Percentiles rank a stretch among this genome's conserved stretches.
phyloP scores from a whole-genome alignment of 2,888 invertebrate genomes.

The Synanthedon vespiformis region DNA sequence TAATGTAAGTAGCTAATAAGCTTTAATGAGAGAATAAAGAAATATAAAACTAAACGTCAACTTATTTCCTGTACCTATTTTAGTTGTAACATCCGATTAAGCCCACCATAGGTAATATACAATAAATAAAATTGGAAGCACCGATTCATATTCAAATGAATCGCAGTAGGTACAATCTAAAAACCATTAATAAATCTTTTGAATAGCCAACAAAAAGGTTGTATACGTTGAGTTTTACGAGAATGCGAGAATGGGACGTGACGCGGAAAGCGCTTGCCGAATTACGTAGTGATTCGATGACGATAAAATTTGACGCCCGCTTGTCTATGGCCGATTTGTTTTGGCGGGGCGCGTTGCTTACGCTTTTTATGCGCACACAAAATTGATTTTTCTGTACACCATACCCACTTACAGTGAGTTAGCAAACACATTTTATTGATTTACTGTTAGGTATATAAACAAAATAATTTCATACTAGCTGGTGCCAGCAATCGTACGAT shows the following conservation, averaged over 20 bases:
- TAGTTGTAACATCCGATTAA: not conserved
- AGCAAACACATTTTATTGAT: too few species aligned
- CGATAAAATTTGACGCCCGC: constrained; percentile 1
- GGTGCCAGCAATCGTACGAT: too few species aligned
- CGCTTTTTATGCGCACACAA: not conserved
- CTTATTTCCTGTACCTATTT: not conserved
- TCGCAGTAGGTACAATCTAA: not conserved
- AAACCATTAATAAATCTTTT: constrained; percentile 19
- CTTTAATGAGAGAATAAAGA: too few species aligned
- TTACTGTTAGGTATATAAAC: too few species aligned
- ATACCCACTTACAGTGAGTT: too few species aligned
- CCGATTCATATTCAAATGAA: not conserved
- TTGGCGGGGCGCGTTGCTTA: constrained; percentile 1
- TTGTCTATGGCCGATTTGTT: constrained; percentile 1
- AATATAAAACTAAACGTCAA: too few species aligned
- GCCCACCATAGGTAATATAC: constrained; percentile 1
- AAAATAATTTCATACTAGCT: too few species aligned
- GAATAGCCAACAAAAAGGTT: constrained; percentile 22
- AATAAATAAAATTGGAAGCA: constrained; percentile 4
- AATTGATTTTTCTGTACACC: too few species aligned
- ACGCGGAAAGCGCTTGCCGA: constrained; percentile 37
- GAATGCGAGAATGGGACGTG: constrained; percentile 42
- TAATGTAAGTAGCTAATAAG: too few species aligned
- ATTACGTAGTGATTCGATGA: constrained; percentile 27
- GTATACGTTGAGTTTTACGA: constrained; percentile 12